These are phyloP conservation scores for Acronicta aceris DNA, from an alignment of 2,888 invertebrate genomes.

Conservation along the genomic window DNA sequence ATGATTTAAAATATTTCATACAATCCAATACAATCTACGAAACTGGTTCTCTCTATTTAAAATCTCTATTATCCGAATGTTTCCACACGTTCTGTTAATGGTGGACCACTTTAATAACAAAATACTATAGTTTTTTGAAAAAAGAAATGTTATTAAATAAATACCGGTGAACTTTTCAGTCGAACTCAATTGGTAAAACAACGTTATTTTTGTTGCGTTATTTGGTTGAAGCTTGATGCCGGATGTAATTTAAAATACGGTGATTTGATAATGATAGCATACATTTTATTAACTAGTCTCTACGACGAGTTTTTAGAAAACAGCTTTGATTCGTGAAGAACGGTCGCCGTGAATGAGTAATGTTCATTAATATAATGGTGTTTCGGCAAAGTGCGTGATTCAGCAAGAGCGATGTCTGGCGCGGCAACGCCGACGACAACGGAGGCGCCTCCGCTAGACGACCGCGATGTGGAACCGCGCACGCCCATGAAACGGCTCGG, in stretches of 20 bases:
- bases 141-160: conserved; percentile 10
- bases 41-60: no score
- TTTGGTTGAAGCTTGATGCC: conserved; percentile 24
- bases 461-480: conserved; percentile 93
- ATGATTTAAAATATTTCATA: no score
- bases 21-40: no score
- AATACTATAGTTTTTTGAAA: no score
- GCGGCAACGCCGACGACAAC: conserved; percentile 95
- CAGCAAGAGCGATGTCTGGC: conserved; percentile 68
- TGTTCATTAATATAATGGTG: conserved; percentile 36
- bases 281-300: neutral
- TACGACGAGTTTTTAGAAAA: neutral
- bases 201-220: conserved; percentile 61
- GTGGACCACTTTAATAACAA: no score
- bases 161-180: conserved; percentile 23
- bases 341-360: neutral
- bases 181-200: conserved; percentile 23
- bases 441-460: conserved; percentile 94
- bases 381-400: conserved; percentile 26
- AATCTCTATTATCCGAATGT: no score
- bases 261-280: conserved; percentile 16
- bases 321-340: neutral
- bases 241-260: conserved; percentile 44
- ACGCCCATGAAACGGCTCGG: conserved; percentile 95
- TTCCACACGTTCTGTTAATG: no score